Evolutionary conservation across 2,113 vertebrate genomes (phyloP).

Genomic region (Leucopsar rothschildi): DNA sequence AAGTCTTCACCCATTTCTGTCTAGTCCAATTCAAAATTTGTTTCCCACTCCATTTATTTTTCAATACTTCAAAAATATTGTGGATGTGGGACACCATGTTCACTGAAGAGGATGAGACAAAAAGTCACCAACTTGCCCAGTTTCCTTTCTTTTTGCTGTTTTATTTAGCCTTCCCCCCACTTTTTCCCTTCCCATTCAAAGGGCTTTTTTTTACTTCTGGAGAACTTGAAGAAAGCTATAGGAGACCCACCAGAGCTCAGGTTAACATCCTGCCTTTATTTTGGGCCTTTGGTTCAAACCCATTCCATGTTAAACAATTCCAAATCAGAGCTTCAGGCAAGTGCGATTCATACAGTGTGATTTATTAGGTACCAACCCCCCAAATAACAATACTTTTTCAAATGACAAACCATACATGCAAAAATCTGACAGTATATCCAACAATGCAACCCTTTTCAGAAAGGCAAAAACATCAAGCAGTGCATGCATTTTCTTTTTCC

Average conservation of each 20-base stretch:
- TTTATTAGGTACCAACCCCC: accelerated
- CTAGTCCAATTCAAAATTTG: not conserved
- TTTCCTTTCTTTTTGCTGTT: not conserved
- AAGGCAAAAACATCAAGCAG: not conserved
- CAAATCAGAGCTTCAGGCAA: not conserved
- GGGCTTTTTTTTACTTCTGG: not conserved
- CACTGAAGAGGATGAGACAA: not conserved
- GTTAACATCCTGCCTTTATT: not conserved
- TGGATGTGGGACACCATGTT: accelerated
- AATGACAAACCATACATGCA: not conserved
- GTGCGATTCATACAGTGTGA: not conserved
- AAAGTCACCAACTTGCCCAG: not conserved
- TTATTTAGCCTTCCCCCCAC: too few relatives aligned
- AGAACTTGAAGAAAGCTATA: not conserved
- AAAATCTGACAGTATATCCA: not conserved
- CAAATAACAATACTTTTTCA: not conserved
- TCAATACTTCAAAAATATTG: not conserved
- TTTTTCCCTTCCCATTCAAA: not conserved
- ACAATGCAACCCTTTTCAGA: not conserved
- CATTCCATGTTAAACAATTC: not conserved
- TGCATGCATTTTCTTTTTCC: not conserved
- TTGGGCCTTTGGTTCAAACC: not conserved
- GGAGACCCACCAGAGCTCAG: not conserved
- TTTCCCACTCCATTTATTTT: not conserved
- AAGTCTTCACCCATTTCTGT: not conserved